Conservation (phyloP, 1,140 invertebrate species). For the Meloidogyne floridensis region DNA sequence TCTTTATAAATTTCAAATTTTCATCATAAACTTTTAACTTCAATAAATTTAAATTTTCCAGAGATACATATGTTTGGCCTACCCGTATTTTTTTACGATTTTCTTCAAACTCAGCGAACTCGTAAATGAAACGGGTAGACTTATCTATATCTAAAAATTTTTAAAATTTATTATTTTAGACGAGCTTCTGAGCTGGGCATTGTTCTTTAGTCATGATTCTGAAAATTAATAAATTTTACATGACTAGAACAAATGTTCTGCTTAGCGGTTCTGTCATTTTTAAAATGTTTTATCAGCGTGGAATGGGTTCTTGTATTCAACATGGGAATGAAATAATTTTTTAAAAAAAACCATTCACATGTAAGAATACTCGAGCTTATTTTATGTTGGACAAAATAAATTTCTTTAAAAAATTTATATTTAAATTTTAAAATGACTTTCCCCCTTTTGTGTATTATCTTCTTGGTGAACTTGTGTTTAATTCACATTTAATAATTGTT, state of each 20-base stretch:
- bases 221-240: not conserved
- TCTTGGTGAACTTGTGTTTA: not conserved
- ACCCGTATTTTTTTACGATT: constrained; percentile 6
- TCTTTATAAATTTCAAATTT: not conserved
- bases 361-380: not conserved
- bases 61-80: not conserved
- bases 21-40: not conserved
- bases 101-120: not conserved
- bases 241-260: constrained; percentile 9
- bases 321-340: not conserved
- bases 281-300: not conserved
- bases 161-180: not conserved
- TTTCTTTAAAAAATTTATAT: not conserved
- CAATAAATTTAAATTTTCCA: not conserved
- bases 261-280: not conserved
- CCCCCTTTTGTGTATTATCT: not conserved
- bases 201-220: constrained; percentile 2
- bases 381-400: not conserved
- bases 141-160: not conserved
- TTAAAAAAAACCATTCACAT: not conserved
- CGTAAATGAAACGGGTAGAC: not conserved
- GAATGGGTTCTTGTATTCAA: not conserved
- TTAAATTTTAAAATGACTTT: not conserved
- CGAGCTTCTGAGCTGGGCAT: not conserved
- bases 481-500: not conserved